Evolutionary conservation across 2,113 vertebrate genomes (phyloP).

Genomic region (Platysteira castanea): DNA sequence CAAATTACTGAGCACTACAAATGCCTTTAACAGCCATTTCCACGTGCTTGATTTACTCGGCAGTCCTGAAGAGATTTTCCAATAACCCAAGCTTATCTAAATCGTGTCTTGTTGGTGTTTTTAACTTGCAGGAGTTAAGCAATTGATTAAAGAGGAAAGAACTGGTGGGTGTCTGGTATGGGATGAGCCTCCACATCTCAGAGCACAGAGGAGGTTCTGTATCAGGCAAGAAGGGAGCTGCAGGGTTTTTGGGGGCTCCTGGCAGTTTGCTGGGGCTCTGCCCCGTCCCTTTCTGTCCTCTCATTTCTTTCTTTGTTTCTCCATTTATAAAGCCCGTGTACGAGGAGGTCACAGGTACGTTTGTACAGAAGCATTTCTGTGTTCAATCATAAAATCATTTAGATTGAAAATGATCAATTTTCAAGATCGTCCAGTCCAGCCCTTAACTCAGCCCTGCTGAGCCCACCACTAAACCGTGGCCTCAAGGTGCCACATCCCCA

Average conservation of each 20-base stretch:
- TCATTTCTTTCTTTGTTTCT: not conserved
- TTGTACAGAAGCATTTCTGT: not conserved
- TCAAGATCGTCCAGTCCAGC: not conserved
- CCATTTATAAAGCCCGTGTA: fast-evolving
- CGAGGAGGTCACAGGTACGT: not conserved
- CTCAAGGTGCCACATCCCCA: not conserved
- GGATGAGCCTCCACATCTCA: not conserved
- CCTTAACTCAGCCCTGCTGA: not conserved
- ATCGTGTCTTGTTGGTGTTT: not conserved
- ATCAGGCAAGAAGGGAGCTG: not conserved
- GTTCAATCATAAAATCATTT: not conserved
- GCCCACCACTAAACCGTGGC: not conserved
- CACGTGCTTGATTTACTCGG: not conserved
- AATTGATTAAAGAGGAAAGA: not conserved
- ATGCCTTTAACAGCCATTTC: conserved; percentile 1
- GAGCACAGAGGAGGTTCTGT: fast-evolving
- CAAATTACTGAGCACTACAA: conserved; percentile 11
- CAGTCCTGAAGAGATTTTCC: not conserved
- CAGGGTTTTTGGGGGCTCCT: not conserved
- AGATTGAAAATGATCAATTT: fast-evolving
- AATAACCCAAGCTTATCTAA: not conserved
- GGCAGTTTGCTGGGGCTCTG: not conserved
- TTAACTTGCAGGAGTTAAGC: not conserved
- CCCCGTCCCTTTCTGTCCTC: not conserved
- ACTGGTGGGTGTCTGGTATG: not conserved